Conservation (phyloP, 1,140 invertebrate genomes). For the Diorhabda carinulata region DNA sequence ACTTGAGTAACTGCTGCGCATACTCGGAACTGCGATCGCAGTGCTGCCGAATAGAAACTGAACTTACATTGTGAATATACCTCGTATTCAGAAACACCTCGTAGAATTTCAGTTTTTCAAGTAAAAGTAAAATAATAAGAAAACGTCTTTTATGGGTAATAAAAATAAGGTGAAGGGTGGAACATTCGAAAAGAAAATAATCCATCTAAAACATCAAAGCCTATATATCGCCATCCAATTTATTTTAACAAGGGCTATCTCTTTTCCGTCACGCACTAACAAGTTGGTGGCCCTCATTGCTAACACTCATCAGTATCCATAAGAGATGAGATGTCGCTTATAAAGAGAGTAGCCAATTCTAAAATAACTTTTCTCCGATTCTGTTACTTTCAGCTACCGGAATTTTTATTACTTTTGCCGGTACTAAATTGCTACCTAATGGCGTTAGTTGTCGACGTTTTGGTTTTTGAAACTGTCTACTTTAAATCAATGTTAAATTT, state of each 20-base stretch:
- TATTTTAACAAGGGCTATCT: slow-evolving; percentile 45
- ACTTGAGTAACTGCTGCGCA: too few species aligned
- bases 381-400: slow-evolving; percentile 26
- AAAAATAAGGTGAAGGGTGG: slow-evolving; percentile 4
- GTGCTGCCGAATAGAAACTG: too few species aligned
- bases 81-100: too few species aligned
- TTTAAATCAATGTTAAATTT: too few species aligned
- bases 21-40: too few species aligned
- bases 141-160: background rate
- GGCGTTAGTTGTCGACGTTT: slow-evolving; percentile 30
- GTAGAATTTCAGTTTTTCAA: too few species aligned
- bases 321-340: slow-evolving; percentile 51
- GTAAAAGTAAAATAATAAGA: too few species aligned
- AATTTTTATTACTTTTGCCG: slow-evolving; percentile 38
- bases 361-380: slow-evolving; percentile 30
- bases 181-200: slow-evolving; percentile 13
- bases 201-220: slow-evolving; percentile 29
- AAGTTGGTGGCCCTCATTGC: slow-evolving; percentile 48
- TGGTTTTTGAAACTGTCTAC: slow-evolving; percentile 19
- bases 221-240: slow-evolving; percentile 38
- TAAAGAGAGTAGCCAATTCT: slow-evolving; percentile 35
- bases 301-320: slow-evolving; percentile 57
- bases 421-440: slow-evolving; percentile 36
- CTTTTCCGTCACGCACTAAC: slow-evolving; percentile 36
- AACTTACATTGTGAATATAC: too few species aligned